Percentiles rank a stretch among this genome's conserved stretches.
Conservation (phyloP, 2,888 invertebrate genomes). For the Amblyteles armatorius region DNA sequence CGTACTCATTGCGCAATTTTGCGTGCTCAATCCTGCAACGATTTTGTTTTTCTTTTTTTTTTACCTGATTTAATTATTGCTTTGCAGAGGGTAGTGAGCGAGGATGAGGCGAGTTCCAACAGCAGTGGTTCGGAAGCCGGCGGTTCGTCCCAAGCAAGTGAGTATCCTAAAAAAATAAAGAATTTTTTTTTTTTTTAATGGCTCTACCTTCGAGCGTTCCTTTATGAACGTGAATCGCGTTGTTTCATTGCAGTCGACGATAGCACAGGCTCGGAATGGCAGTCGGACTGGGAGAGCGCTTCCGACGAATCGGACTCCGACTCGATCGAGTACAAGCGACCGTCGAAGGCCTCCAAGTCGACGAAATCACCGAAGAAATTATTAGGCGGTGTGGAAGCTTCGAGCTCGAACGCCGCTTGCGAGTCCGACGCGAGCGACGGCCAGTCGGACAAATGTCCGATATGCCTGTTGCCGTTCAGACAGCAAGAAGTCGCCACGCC, state of each 20-base stretch:
- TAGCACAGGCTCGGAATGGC: constrained; percentile 78
- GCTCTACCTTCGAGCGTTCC: not conserved
- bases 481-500: constrained; percentile 94
- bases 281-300: constrained; percentile 81
- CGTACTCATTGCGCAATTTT: too few relatives aligned
- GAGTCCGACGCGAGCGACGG: constrained; percentile 89
- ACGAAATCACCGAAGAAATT: constrained; percentile 51
- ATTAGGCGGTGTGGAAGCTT: constrained; percentile 43
- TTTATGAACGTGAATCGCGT: not conserved
- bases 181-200: too few relatives aligned
- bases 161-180: not conserved
- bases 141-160: constrained; percentile 49
- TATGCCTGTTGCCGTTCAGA: constrained; percentile 92
- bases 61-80: constrained; percentile 19
- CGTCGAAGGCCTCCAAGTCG: constrained; percentile 54
- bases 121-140: constrained; percentile 66
- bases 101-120: constrained; percentile 74
- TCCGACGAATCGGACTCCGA: constrained; percentile 73
- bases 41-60: constrained; percentile 19
- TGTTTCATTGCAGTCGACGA: constrained; percentile 68
- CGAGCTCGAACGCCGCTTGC: constrained; percentile 67
- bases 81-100: constrained; percentile 76
- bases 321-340: constrained; percentile 43
- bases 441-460: constrained; percentile 94
- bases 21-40: not conserved